These are phyloP conservation scores for Orthosia gracilis DNA, from an alignment of 2,888 invertebrate species.

Conservation along the genomic window DNA sequence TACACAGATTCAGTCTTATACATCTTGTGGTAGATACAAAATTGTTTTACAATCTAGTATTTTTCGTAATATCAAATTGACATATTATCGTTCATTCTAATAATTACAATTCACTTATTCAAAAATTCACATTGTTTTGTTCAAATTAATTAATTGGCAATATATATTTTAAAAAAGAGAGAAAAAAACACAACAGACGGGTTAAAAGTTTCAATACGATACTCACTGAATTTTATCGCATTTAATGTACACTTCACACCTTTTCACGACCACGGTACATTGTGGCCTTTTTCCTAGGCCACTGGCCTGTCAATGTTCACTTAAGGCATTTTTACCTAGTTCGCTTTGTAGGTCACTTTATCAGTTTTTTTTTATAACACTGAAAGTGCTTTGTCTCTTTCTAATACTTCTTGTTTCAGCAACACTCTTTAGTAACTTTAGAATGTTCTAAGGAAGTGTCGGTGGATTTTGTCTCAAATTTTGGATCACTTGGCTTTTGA, in stretches of 20 bases:
- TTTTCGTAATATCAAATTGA: slow-evolving; percentile 75
- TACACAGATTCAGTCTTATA: slow-evolving; percentile 83
- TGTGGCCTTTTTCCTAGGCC: slow-evolving; percentile 28
- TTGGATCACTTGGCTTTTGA: slow-evolving; percentile 73
- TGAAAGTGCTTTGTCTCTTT: slow-evolving; percentile 25
- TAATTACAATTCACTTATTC: slow-evolving; percentile 36
- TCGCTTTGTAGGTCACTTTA: slow-evolving; percentile 29
- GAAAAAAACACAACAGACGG: slow-evolving; percentile 59
- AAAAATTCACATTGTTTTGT: slow-evolving; percentile 27
- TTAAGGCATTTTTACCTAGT: slow-evolving; percentile 12
- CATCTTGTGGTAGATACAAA: slow-evolving; percentile 77
- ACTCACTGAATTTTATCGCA: slow-evolving; percentile 58
- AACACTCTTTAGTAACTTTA: slow-evolving; percentile 74
- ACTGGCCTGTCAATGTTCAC: slow-evolving; percentile 12
- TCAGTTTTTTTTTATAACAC: slow-evolving; percentile 17
- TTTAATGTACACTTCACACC: slow-evolving; percentile 45
- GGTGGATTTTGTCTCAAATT: slow-evolving; percentile 76
- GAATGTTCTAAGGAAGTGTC: slow-evolving; percentile 76
- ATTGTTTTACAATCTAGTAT: slow-evolving; percentile 66
- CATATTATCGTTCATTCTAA: slow-evolving; percentile 65
- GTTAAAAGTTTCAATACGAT: slow-evolving; percentile 51
- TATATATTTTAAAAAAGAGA: background rate
- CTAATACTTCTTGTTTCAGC: slow-evolving; percentile 67
- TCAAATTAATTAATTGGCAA: slow-evolving; percentile 18
- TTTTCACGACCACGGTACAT: background rate